Conservation (phyloP, 2,888 invertebrate genomes). For the Cyclophora albipunctata region DNA sequence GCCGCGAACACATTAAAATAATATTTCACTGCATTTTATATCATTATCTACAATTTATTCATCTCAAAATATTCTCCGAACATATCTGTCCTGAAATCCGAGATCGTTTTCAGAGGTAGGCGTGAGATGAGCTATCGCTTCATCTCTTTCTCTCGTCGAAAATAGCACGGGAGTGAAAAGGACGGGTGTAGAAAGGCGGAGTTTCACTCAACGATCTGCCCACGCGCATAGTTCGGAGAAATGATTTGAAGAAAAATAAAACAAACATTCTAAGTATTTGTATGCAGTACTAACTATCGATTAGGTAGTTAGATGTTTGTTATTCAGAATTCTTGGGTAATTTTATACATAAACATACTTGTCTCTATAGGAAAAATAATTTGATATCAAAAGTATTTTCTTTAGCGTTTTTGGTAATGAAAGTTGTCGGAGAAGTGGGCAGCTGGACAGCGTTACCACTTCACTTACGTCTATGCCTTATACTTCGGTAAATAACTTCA, state of each 20-base stretch:
- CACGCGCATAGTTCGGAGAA: slow-evolving; percentile 30
- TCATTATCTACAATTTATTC: neutral
- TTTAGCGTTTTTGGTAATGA: no score
- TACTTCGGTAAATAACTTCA: no score
- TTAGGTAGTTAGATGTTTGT: slow-evolving; percentile 31
- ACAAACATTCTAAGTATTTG: slow-evolving; percentile 29
- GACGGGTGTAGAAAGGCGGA: slow-evolving; percentile 40
- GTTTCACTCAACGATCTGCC: slow-evolving; percentile 37
- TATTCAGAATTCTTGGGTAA: slow-evolving; percentile 7
- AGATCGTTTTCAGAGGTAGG: slow-evolving; percentile 26
- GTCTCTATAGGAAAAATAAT: no score
- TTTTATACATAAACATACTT: neutral
- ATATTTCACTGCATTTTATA: neutral
- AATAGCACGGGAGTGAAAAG: slow-evolving; percentile 18
- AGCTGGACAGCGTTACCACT: no score
- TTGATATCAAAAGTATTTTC: no score
- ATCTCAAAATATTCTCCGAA: slow-evolving; percentile 9
- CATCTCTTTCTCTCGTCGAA: slow-evolving; percentile 21
- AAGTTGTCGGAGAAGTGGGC: no score
- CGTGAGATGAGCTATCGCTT: slow-evolving; percentile 13
- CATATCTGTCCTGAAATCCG: slow-evolving; percentile 15
- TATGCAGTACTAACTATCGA: neutral
- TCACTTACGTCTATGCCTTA: no score
- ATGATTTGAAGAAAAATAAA: slow-evolving; percentile 38
- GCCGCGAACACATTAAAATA: no score